Percentiles rank a stretch among this genome's conserved stretches.
Conservation (phyloP, 37 sponge, comb jelly and placozoan genomes). For the Amphimedon queenslandica region DNA sequence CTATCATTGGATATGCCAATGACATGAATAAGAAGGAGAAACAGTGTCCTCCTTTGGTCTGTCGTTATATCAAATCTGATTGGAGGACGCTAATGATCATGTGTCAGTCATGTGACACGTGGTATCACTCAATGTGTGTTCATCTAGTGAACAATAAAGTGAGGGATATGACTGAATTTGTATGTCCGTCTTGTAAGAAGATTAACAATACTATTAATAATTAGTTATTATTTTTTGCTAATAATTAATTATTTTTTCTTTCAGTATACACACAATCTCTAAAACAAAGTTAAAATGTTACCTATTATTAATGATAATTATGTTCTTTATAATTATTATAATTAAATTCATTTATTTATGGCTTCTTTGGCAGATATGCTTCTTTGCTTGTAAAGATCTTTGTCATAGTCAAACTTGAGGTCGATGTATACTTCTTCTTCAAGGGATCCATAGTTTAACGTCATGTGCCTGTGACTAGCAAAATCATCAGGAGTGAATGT, state of each 20-base stretch:
- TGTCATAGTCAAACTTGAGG: slow-evolving; percentile 38
- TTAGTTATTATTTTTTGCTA: too few species aligned
- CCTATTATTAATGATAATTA: too few species aligned
- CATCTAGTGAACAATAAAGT: not conserved
- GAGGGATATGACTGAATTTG: not conserved
- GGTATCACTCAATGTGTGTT: not conserved
- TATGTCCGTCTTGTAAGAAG: not conserved
- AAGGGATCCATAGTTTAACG: slow-evolving; percentile 18
- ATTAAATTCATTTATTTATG: too few species aligned
- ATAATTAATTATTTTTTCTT: too few species aligned
- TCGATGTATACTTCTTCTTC: slow-evolving; percentile 50
- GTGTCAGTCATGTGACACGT: not conserved
- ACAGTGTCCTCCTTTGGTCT: not conserved
- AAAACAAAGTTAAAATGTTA: too few species aligned
- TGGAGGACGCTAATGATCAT: not conserved
- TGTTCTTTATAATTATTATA: too few species aligned
- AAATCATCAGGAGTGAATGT: slow-evolving; percentile 79
- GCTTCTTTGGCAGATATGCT: not conserved
- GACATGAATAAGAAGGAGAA: not conserved
- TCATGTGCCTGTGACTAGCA: slow-evolving; percentile 25
- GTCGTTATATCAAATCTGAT: not conserved
- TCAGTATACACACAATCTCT: too few species aligned
- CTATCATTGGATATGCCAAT: not conserved
- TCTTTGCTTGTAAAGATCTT: not conserved
- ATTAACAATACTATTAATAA: too few species aligned